Evolutionary conservation across 2,888 invertebrate species (phyloP).

Genomic region (Pterostichus madidus): DNA sequence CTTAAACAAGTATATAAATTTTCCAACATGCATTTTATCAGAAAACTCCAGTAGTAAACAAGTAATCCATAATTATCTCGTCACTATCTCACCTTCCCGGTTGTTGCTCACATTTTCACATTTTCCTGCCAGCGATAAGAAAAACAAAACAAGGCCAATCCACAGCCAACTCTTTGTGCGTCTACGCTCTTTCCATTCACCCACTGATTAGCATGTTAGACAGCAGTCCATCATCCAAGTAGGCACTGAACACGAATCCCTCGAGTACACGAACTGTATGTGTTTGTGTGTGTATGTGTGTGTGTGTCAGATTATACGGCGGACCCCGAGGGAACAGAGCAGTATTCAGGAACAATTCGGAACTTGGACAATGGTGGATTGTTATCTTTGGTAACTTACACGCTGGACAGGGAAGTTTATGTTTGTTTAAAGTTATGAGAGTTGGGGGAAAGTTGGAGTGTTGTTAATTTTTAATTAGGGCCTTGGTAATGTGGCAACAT

Average conservation of each 20-base stretch:
- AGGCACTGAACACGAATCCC: constrained; percentile 54
- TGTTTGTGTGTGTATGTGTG: constrained; percentile 26
- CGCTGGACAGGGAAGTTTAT: background rate
- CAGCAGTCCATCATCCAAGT: constrained; percentile 56
- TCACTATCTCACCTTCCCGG: too few species aligned
- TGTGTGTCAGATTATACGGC: constrained; percentile 14
- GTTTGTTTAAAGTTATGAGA: constrained; percentile 7
- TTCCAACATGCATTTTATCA: too few species aligned
- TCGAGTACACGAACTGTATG: background rate
- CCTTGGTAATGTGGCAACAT: background rate
- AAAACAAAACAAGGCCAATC: too few species aligned
- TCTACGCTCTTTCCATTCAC: background rate
- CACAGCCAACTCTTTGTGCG: background rate
- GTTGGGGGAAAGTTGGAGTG: background rate
- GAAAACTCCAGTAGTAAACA: too few species aligned
- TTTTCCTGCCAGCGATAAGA: too few species aligned
- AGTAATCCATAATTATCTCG: too few species aligned
- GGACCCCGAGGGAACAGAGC: constrained; percentile 2
- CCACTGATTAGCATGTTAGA: constrained; percentile 61
- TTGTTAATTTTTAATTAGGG: constrained; percentile 20
- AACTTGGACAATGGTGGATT: constrained; percentile 33
- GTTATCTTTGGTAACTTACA: constrained; percentile 27
- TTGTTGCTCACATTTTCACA: too few species aligned
- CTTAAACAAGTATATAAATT: too few species aligned
- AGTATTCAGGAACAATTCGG: constrained; percentile 15